Evolutionary conservation across 2,113 vertebrate genomes (phyloP), one percentile per base, ranked within the genome.

Genomic region (Tympanuchus pallidicinctus): DNA sequence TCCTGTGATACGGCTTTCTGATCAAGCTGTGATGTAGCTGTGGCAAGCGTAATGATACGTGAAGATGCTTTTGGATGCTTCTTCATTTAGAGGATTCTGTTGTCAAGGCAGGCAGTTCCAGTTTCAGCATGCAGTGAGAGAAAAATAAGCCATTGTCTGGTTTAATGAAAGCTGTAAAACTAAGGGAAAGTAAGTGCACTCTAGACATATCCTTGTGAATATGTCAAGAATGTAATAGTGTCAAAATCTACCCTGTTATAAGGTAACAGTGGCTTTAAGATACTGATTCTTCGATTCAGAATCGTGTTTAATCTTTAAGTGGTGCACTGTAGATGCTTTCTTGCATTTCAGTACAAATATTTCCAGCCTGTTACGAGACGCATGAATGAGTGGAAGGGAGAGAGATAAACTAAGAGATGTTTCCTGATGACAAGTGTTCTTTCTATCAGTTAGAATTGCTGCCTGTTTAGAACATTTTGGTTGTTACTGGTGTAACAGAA

Each of bases 261-360:
- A 86, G 89, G 91, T 93, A 93, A 38, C 32, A 57, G 14, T 61
- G 57, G 24, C 72, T 71, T 81, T 59, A 65, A 86, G 76, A 86
- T 83, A n/a, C 32, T 54, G 57, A 61, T 63, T 95, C 21, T 32
- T 82, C 36, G 56, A 17, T 67, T 83, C 30, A 54, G 57, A 93
- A 86, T 17, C 77, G 79, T 93, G 95, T 96, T 93, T 93, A 93
- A 86, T 92, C 88, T 90, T 94, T 92, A 92, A 94, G 92, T 92
- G 73, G 88, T 90, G n/a, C 61, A 25, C 10, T 27, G 2, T 45
- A 56, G 72, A 67, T 94, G 42, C 54, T 92, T 91, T 85, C 78
- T 94, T 78, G 65, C 57, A 45, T 91, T 69, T 79, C 69, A 66
- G 43, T 65, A 30, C 67, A 78, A 70, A 36, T 91, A 86, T 75